Evolutionary conservation across 2,888 invertebrate species (phyloP).

Genomic region (Drosophila crucigera): DNA sequence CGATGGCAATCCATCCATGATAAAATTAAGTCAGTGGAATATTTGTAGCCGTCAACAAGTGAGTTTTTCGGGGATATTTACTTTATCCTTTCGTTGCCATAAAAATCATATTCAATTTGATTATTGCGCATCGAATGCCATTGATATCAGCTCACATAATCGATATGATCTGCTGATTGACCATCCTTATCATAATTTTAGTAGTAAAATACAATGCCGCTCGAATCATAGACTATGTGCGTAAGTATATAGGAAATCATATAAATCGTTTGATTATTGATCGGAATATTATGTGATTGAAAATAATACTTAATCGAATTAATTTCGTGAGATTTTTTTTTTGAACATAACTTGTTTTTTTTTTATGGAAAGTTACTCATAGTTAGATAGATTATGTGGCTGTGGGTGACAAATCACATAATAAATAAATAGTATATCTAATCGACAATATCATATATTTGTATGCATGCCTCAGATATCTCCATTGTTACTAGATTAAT

Average conservation of each 20-base stretch:
- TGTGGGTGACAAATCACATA: constrained; percentile 8
- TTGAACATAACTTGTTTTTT: neutral
- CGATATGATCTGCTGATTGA: constrained; percentile 6
- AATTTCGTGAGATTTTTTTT: neutral
- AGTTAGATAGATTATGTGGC: constrained; percentile 21
- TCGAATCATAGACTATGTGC: neutral
- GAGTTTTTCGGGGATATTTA: neutral
- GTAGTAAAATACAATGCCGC: constrained; percentile 3
- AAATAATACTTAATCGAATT: neutral
- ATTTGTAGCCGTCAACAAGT: neutral
- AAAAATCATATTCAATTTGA: neutral
- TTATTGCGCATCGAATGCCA: neutral
- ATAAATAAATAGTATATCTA: constrained; percentile 33
- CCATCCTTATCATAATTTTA: constrained; percentile 1
- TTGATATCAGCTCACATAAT: neutral
- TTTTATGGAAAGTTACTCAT: constrained; percentile 6
- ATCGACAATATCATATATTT: constrained; percentile 26
- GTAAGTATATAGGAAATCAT: neutral
- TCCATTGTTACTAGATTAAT: constrained; percentile 40
- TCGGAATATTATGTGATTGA: neutral
- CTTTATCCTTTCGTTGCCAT: neutral
- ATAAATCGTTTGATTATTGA: neutral
- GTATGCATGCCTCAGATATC: constrained; percentile 6
- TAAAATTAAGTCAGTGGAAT: neutral
- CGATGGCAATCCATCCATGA: neutral